Evolutionary conservation across 30 jellyfish, hydroid and myxozoan genomes (phyloP), one percentile per base, ranked within the genome.

Genomic region (Aurelia sp.): DNA sequence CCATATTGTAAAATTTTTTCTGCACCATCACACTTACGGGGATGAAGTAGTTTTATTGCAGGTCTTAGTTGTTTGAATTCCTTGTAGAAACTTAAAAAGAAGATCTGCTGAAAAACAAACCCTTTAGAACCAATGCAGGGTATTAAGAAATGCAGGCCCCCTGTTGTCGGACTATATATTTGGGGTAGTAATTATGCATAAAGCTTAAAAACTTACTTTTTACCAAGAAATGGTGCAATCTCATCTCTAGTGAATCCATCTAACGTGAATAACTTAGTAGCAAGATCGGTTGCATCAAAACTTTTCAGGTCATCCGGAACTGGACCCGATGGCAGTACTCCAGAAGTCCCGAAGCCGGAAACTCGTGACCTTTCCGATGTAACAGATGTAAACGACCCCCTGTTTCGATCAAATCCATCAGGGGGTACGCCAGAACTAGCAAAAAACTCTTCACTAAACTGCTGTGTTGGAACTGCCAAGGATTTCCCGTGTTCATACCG

Each of bases 171-270:
- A 8, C 55, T 44, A 0, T 44, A 44, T 9, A 9, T 9, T 7
- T 44, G 17, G 55, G 9, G 55, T 9, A 44, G 55, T 44, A 44
- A 44, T 44, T 9, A 44, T 5, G 55, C 55, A 44, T 0, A 2
- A 44, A 72, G 35, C 1, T 30, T 6, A 10, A 74, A 2, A 35
- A 81, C 99, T 94, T 57, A 94, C 99, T 95, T 95, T 64, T 95
- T 95, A 13, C 99, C 99, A 11, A 95, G 81, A 55, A 95, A 53
- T 20, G 99, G 99, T 41, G 99, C 99, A 41, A 95, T 88, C 16
- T 95, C 99, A 20, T 73, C 84, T 47, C 89, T 84, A 24, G 96
- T 72, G 83, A 91, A 90, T 19, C 97, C 99, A 61, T 95, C 96
- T 17, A 90, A 78, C 20, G 98, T 95, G 74, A 74, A 95, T 73